A percentile compares a stretch with the other conserved stretches of the same genome.
phyloP scores from a whole-genome alignment of 2,113 vertebrate species.

The Otolemur garnettii region DNA sequence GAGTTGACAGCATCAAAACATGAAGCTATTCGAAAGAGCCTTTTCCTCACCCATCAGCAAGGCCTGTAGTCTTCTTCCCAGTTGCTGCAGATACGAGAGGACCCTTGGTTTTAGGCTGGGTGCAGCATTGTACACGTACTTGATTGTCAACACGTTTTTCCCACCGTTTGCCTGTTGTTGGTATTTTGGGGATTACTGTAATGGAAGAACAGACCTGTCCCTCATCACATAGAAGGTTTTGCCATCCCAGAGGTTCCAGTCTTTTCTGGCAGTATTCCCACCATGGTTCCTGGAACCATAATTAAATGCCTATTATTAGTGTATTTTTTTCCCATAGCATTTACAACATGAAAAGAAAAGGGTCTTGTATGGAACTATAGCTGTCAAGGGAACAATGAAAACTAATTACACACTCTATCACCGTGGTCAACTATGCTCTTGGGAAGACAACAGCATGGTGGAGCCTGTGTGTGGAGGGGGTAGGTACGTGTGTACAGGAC shows the following conservation, averaged over 20 bases:
- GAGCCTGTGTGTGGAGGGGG: constrained; percentile 51
- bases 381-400: constrained; percentile 89
- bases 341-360: constrained; percentile 87
- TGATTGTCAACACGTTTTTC: neutral
- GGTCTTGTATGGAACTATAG: constrained; percentile 84
- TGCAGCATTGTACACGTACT: neutral
- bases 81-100: constrained; percentile 27
- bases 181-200: constrained; percentile 72
- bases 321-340: constrained; percentile 87
- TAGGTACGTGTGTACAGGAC: neutral
- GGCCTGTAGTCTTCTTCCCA: constrained; percentile 52
- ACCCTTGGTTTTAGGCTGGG: constrained; percentile 49
- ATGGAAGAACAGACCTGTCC: constrained; percentile 57
- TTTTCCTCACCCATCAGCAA: constrained; percentile 67
- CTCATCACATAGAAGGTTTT: neutral
- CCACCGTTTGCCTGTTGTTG: neutral
- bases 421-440: constrained; percentile 83
- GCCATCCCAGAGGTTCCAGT: constrained; percentile 78
- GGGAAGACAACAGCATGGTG: constrained; percentile 79
- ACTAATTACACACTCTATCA: constrained; percentile 89
- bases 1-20: constrained; percentile 15
- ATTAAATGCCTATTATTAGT: constrained; percentile 89
- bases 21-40: constrained; percentile 66
- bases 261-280: constrained; percentile 83
- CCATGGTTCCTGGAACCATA: constrained; percentile 82